Evolutionary conservation across 2,888 invertebrate genomes (phyloP), one percentile per base, ranked within the genome.

Genomic region (Trilocha varians): DNA sequence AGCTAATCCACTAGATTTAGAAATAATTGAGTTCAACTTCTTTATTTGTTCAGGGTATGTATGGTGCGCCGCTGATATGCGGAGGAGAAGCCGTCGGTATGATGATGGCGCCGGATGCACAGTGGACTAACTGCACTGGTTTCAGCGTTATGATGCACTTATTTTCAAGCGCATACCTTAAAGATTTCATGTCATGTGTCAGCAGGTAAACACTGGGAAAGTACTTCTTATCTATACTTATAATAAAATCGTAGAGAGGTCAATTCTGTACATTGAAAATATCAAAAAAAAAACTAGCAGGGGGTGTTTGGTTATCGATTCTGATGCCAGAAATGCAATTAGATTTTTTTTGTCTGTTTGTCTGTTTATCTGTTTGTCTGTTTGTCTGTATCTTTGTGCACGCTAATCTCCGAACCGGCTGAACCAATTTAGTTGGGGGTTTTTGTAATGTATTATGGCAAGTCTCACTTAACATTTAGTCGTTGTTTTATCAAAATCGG

Each of bases 51-150:
- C 53, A 84, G 84, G 84, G 82, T 2, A 80, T 79, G 78, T 83
- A 76, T 45, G 84, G 84, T 2, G 58, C 79, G 1, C 80, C 84
- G 3, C 50, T 83, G 15, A 44, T 84, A 17, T 82, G 83, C 51
- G 55, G 55, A 1, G 79, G 77, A 0, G 61, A 52, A 32, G 59
- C 53, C 1, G 63, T 75, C 0, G 84, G 55, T 0, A 48, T 83
- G 65, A n/a, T 82, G 49, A 62, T 69, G 70, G 74, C 83, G 0
- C 82, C 83, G 0, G 82, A 83, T 44, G 78, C 72, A 0, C 83
- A 83, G 49, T 84, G 83, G 84, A 57, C 65, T 13, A 82, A 83
- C 54, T 84, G 83, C 51, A 82, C 82, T 1, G 83, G 83, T 2
- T 59, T 48, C 46, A 77, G 70, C 49, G 72, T 65, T 45, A 17